Evolutionary conservation across 1,140 invertebrate species (phyloP), one percentile per base, ranked within the genome.

Genomic region (Apis dorsata): DNA sequence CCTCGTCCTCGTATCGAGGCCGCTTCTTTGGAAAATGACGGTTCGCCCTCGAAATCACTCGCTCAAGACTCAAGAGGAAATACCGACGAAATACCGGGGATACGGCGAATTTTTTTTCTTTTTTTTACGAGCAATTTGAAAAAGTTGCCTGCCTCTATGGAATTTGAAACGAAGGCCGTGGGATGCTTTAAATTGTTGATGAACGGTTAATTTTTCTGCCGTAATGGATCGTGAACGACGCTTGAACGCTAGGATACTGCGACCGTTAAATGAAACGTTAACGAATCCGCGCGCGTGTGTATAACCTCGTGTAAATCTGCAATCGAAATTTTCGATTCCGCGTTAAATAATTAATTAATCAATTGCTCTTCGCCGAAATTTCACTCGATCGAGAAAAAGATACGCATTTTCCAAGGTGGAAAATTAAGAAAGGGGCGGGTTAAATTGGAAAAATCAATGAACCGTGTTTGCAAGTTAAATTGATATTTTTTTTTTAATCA

Each of bases 281-380:
- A 63, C 44, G 60, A 76, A 63, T 76, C 49, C 24, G 17, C 3
- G 4, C 44, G 8, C 7, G 34, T 12, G 34, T 12, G 21, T 49
- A 44, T 44, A 57, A 28, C 62, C 9, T 3, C 10, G 3, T 34
- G 34, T 34, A 17, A 51, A 28, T 24, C 7, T 19, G 9, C 34
- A 74, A 65, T 19, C 17, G 15, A 34, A 63, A 76, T 7, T 76
- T 63, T 76, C 60, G 17, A 63, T 66, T 17, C 9, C 12, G 11
- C 21, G 0, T 4, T 1, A 34, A 66, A 75, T 66, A 75, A 75
- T 81, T 75, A 28, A 81, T 57, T 17, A 7, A 75, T 81, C 57
- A 49, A 81, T 57, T 10, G 17, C 51, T 7, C 8, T 8, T 34
- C 2, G 34, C 34, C 7, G n/a, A 53, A 57, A 63, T 21, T 51